These are phyloP conservation scores for Drosophila villosipedis DNA, from an alignment of 2,888 invertebrate species.

Conservation along the genomic window DNA sequence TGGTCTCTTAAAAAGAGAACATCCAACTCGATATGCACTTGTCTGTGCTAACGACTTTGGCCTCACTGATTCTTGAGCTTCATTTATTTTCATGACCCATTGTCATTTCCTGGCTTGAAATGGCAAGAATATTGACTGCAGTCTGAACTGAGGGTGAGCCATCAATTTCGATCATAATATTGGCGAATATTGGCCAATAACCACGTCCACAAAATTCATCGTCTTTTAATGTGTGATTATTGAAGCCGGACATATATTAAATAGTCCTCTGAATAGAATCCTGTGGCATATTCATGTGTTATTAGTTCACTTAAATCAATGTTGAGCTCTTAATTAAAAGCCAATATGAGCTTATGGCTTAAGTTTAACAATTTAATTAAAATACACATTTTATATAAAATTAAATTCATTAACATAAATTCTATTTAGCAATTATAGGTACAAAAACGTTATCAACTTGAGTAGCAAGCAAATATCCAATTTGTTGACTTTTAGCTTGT, in stretches of 20 bases:
- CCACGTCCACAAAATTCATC: conserved; percentile 18
- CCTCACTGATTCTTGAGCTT: conserved; percentile 17
- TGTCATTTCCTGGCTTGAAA: conserved; percentile 27
- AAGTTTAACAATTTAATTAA: background rate
- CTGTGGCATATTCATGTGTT: background rate
- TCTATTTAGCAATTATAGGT: background rate
- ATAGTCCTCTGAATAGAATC: background rate
- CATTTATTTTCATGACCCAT: conserved; percentile 52
- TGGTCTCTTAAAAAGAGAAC: conserved; percentile 5
- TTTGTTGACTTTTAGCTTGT: background rate
- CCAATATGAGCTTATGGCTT: background rate
- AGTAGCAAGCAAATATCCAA: background rate
- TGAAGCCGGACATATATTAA: too few species aligned
- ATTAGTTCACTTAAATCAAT: background rate
- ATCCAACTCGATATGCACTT: conserved; percentile 33
- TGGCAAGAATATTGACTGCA: conserved; percentile 38
- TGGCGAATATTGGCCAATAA: conserved; percentile 53
- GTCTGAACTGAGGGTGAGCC: conserved; percentile 1
- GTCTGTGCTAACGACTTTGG: conserved; percentile 2
- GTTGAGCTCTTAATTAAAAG: too few species aligned
- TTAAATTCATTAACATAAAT: background rate
- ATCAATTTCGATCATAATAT: conserved; percentile 60
- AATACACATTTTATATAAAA: background rate
- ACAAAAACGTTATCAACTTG: background rate
- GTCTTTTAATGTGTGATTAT: background rate